phyloP scores from a whole-genome alignment of 2,888 invertebrate species.

The Chymomyza caudatula region DNA sequence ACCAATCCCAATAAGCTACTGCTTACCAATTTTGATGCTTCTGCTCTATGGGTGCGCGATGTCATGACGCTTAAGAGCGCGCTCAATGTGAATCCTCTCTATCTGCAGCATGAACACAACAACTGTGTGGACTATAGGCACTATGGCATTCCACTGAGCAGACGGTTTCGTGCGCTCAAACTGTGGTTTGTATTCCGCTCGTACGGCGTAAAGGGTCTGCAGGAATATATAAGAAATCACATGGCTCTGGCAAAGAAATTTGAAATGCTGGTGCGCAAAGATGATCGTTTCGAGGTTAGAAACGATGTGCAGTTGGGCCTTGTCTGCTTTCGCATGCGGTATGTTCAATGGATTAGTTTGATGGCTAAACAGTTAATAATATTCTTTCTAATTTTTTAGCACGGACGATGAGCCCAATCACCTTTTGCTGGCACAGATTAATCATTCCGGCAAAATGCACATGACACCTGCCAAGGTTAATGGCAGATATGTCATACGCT shows the following conservation, averaged over 20 bases:
- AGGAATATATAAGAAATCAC: slow-evolving; percentile 90
- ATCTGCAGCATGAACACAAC: slow-evolving; percentile 89
- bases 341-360: slow-evolving; percentile 15
- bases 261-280: slow-evolving; percentile 83
- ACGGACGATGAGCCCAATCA: slow-evolving; percentile 87
- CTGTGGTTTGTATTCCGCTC: slow-evolving; percentile 91
- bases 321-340: slow-evolving; percentile 86
- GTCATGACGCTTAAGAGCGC: slow-evolving; percentile 88
- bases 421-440: slow-evolving; percentile 86
- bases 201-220: slow-evolving; percentile 90
- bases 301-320: slow-evolving; percentile 87
- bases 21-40: slow-evolving; percentile 90
- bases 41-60: slow-evolving; percentile 90
- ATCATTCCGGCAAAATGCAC: slow-evolving; percentile 89
- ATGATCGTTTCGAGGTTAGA: slow-evolving; percentile 86
- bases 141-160: slow-evolving; percentile 91
- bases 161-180: slow-evolving; percentile 90
- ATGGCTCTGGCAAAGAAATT: slow-evolving; percentile 87
- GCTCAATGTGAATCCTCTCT: slow-evolving; percentile 91
- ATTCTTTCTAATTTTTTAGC: slow-evolving; percentile 64
- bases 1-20: slow-evolving; percentile 94
- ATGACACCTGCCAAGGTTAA: slow-evolving; percentile 91
- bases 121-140: slow-evolving; percentile 86
- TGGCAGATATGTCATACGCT: slow-evolving; percentile 86
- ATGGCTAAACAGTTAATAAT: neutral